Base-by-base conservation (phyloP, 2,797 vertebrate species). In the Peromyscus melanophrys region DNA sequence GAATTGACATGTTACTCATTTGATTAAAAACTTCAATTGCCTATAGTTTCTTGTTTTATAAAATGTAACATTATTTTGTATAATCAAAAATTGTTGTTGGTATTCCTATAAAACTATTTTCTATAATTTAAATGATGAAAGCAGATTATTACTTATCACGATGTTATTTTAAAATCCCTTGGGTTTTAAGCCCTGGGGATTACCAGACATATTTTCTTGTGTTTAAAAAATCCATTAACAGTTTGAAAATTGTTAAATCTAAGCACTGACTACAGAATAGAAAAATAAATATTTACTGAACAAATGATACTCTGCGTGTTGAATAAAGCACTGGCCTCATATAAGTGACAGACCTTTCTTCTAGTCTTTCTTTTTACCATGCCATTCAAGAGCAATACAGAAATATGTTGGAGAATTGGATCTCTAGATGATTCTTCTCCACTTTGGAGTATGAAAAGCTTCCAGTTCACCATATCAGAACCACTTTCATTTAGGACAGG, bases 371-470 rank as follows among this genome's bases (percentile, higher is more conserved):
- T 59, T 83, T 95, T 73, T 76, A 94, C 25, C 88, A 55, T 80
- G 93, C 65, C 88, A 31, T 77, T 90, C 84, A 92, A 96, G 92
- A 92, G 17, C 40, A 88, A 43, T 55, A 82, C 31, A 75, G 43
- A 34, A 90, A 84, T 94, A 78, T 63, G 89, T 92, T 40, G 14
- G 82, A 63, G 90, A 96, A 76, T 96, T 94, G 10, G 27, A 95
- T 92, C 97, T 96, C 88, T 96, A 96, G 92, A 90, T 96, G 90
- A 61, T 90, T 93, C 49, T 65, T 19, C 27, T 75, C 27, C 86
- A 61, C 34, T 87, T 83, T 21, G 86, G 46, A 89, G 71, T 95
- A 86, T 87, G 85, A 89, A 95, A 96, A 92, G 12, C 59, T 55
- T 86, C 80, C 34, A 85, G 37, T 65, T 96, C 69, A 77, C 4